phyloP scores from a whole-genome alignment of 2,113 vertebrate genomes.

The Daubentonia madagascariensis region DNA sequence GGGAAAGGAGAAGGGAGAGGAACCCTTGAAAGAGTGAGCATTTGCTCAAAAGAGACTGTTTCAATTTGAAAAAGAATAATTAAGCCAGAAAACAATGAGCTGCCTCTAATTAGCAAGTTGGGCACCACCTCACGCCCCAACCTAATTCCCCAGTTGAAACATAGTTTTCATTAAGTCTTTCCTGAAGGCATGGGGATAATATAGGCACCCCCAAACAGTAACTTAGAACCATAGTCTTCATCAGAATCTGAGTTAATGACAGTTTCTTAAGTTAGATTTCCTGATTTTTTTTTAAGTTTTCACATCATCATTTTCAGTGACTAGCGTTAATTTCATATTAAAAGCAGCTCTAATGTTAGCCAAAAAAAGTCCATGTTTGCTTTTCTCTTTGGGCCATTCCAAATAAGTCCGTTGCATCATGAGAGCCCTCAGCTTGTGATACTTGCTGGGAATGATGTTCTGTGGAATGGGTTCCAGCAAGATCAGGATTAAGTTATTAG shows the following conservation, averaged over 20 bases:
- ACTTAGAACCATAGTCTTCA: background rate
- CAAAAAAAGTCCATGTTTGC: constrained; percentile 91
- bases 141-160: background rate
- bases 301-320: background rate
- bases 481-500: constrained; percentile 88
- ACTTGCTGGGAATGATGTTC: constrained; percentile 88
- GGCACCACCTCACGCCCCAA: background rate
- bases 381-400: constrained; percentile 91
- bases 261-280: background rate
- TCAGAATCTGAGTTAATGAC: background rate
- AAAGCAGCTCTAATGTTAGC: constrained; percentile 90
- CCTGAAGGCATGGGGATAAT: background rate
- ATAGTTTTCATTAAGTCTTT: background rate
- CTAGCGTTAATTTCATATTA: constrained; percentile 70
- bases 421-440: constrained; percentile 90
- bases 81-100: background rate
- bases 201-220: background rate
- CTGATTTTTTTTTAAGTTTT: background rate
- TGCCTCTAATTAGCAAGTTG: background rate
- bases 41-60: background rate
- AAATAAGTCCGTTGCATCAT: constrained; percentile 90
- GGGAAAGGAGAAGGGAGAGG: background rate
- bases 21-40: background rate
- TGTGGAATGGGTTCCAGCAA: constrained; percentile 90
- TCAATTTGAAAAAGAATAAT: background rate